Evolutionary conservation across 1,140 invertebrate species (phyloP), one percentile per base, ranked within the genome.

Genomic region (Camponotus vicinus): DNA sequence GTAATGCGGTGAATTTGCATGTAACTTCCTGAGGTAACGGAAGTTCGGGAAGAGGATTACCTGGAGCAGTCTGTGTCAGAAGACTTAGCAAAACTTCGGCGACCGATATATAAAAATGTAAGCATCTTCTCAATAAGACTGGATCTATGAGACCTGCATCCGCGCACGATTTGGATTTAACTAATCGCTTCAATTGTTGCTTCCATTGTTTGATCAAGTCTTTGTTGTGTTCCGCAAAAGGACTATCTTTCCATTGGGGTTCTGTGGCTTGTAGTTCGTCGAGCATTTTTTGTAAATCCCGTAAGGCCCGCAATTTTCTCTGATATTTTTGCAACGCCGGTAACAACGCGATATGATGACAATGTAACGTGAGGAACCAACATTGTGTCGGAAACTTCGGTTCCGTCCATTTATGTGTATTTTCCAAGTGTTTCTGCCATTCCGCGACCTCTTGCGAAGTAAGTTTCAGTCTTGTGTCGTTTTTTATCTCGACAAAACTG

Each of bases 361-460:
- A 98, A 93, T 99, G 98, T 15, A 99, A 95, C 0, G 99, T 99
- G 42, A 99, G 95, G 94, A 99, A 99, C 98, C 99, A 99, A 93
- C 99, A 99, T 89, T 99, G 98, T 0, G 99, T 99, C 40, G 98
- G 97, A 95, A 99, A 99, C 92, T 99, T 99, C 0, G 97, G 96
- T 76, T 98, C 97, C 57, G 96, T 96, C 97, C 97, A 98, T 64
- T 95, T 94, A 91, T 97, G 96, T 21, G 90, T 93, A 49, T 95
- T 95, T 85, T 96, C 95, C 15, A 97, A 94, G 64, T 96, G 93
- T 49, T 96, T 95, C 4, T 97, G 91, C 97, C 98, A 99, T 57
- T 97, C 96, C 18, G 96, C 96, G 15, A 97, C 97, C 94, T 99
- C 98, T 87, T 98, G 97, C 18, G 97, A 96, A 21, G 97, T 97